Conservation (phyloP, 2,113 vertebrate species). For the Xiphias gladius region DNA sequence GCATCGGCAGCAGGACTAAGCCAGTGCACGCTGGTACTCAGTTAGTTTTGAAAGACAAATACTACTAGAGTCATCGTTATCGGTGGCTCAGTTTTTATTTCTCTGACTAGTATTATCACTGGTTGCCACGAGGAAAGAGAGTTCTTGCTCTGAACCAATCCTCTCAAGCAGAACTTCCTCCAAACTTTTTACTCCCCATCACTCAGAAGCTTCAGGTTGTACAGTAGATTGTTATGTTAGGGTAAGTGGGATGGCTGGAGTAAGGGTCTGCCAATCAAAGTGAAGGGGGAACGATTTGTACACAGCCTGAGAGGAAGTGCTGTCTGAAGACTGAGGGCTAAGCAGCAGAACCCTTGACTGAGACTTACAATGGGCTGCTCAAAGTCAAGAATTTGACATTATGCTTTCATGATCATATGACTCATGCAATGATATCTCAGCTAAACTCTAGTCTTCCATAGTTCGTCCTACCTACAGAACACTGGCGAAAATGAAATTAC, state of each 20-base stretch:
- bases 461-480: neutral
- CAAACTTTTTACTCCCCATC: neutral
- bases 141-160: neutral
- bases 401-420: neutral
- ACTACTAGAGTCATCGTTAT: neutral
- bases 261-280: neutral
- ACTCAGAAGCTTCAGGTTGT: neutral
- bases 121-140: neutral
- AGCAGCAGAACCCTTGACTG: neutral
- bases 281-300: neutral
- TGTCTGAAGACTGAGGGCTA: neutral
- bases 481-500: neutral
- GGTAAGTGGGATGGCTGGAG: neutral
- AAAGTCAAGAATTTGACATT: neutral
- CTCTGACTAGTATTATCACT: neutral
- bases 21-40: neutral
- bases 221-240: neutral
- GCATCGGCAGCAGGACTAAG: neutral
- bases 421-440: neutral
- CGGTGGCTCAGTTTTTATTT: neutral
- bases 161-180: neutral
- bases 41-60: neutral
- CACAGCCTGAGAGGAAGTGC: slow-evolving; percentile 1
- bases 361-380: neutral
- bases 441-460: neutral